Evolutionary conservation across 1,140 invertebrate genomes (phyloP).

Genomic region (Meloidogyne floridensis): DNA sequence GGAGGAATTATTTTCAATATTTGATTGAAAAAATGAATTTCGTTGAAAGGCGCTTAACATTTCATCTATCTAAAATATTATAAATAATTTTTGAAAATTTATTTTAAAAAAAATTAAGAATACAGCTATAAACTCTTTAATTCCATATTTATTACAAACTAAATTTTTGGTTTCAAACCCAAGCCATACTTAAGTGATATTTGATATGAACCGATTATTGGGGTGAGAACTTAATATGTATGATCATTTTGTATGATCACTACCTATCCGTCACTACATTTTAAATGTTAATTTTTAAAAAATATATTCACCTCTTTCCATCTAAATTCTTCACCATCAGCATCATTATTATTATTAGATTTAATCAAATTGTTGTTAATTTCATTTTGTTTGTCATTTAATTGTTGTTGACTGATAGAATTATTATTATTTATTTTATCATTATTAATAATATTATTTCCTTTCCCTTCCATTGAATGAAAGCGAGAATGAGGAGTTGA

Average conservation of each 20-base stretch:
- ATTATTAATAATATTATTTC: too few relatives aligned
- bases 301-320: not conserved
- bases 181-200: too few relatives aligned
- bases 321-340: constrained; percentile 2
- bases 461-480: not conserved
- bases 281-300: too few relatives aligned
- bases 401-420: not conserved
- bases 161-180: too few relatives aligned
- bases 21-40: constrained; percentile 32
- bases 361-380: too few relatives aligned
- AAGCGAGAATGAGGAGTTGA: not conserved
- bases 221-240: too few relatives aligned
- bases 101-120: too few relatives aligned
- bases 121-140: too few relatives aligned
- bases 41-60: constrained; percentile 66
- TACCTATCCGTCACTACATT: too few relatives aligned
- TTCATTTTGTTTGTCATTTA: not conserved
- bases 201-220: too few relatives aligned
- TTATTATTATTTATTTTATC: not conserved
- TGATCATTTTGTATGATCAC: too few relatives aligned
- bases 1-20: not conserved
- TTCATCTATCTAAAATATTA: constrained; percentile 65
- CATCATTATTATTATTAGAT: not conserved
- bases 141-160: too few relatives aligned
- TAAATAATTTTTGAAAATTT: not conserved